These are phyloP conservation scores for Dioctria rufipes DNA, from an alignment of 2,888 invertebrate genomes.

Conservation along the genomic window DNA sequence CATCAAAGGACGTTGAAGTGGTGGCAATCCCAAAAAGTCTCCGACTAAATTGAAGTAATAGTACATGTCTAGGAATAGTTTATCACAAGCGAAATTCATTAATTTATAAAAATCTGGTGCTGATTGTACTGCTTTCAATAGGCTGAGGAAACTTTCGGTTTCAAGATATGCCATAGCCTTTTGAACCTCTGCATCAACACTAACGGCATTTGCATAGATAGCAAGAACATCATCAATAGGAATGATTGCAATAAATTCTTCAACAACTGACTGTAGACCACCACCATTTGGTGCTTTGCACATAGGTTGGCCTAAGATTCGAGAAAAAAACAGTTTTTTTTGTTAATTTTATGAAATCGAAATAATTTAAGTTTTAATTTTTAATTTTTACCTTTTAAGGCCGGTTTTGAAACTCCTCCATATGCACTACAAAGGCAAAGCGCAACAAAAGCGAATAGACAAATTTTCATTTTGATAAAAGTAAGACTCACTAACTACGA, in stretches of 20 bases:
- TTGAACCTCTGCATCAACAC: slow-evolving; percentile 56
- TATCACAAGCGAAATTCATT: slow-evolving; percentile 46
- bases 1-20: slow-evolving; percentile 31
- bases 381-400: not conserved
- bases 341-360: not conserved
- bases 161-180: slow-evolving; percentile 54
- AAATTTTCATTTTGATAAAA: not conserved
- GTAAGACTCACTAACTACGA: too few species aligned
- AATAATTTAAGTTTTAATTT: not conserved
- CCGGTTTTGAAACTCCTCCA: not conserved
- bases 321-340: not conserved
- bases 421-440: not conserved
- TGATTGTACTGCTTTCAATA: slow-evolving; percentile 34
- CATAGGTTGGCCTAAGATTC: not conserved
- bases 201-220: slow-evolving; percentile 54
- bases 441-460: not conserved
- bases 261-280: slow-evolving; percentile 53
- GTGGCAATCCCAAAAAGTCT: slow-evolving; percentile 52
- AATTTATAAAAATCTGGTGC: slow-evolving; percentile 47
- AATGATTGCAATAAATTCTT: slow-evolving; percentile 48
- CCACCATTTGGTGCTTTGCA: slow-evolving; percentile 57
- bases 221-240: slow-evolving; percentile 53
- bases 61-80: slow-evolving; percentile 51
- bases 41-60: slow-evolving; percentile 46
- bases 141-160: slow-evolving; percentile 53